Evolutionary conservation across 1,140 invertebrate species (phyloP).

Genomic region (Ips typographus): DNA sequence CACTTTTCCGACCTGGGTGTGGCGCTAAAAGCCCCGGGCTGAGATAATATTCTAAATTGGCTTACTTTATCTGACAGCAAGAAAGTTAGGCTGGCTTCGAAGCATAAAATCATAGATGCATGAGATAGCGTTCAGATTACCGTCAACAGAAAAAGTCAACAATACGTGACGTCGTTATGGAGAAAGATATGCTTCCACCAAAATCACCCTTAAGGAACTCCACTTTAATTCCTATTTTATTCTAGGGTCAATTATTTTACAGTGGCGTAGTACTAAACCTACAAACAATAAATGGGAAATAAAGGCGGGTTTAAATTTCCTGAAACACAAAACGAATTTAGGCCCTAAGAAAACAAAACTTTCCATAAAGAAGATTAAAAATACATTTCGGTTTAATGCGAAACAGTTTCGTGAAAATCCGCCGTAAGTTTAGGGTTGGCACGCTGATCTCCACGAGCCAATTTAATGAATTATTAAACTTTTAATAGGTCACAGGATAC

Average conservation of each 20-base stretch:
- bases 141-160: constrained; percentile 22
- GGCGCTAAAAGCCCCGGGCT: constrained; percentile 18
- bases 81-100: constrained; percentile 11
- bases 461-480: constrained; percentile 10
- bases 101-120: constrained; percentile 26
- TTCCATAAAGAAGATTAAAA: constrained; percentile 20
- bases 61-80: constrained; percentile 19
- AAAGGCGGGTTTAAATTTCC: background rate
- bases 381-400: constrained; percentile 14
- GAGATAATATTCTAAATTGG: constrained; percentile 25
- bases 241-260: too few relatives aligned
- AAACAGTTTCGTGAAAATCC: background rate
- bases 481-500: constrained; percentile 1
- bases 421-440: background rate
- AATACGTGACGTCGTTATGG: constrained; percentile 19
- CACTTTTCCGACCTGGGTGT: constrained; percentile 8
- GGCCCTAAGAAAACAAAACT: constrained; percentile 9
- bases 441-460: background rate
- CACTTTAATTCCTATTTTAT: too few relatives aligned
- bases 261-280: too few relatives aligned
- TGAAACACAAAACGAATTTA: background rate
- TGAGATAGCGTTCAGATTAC: constrained; percentile 19
- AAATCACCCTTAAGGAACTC: too few relatives aligned
- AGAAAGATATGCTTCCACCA: background rate
- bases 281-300: background rate